Base-by-base conservation (phyloP, 2,888 invertebrate species). In the Hedychridium roseum region DNA sequence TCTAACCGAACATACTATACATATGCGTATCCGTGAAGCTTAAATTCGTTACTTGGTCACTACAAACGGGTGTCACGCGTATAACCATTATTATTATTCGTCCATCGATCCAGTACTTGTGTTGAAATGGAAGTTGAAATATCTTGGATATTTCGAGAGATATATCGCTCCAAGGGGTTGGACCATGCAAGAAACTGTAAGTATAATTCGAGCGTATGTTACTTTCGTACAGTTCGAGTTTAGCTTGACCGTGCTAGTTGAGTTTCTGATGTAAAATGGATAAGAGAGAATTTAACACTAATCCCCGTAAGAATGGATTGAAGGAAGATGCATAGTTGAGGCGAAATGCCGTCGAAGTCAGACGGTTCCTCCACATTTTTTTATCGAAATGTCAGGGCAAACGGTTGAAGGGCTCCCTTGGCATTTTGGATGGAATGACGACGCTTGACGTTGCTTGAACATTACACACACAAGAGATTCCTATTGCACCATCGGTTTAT, bases 341-440 rank as follows among this genome's bases (percentile, higher is more conserved):
- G n/a, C n/a, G n/a, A n/a, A n/a, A n/a, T n/a, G n/a, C n/a, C n/a
- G n/a, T 14, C 12, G 11, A 34, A 18, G 17, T 34, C 34, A 16
- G 20, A 20, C 18, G 35, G 28, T 35, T 26, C 30, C 27, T 31
- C 27, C 28, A 14, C 23, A 37, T 28, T 11, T 40, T 28, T 39
- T 54, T 54, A 41, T 42, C 35, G 45, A 64, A 66, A 66, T 63
- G 64, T 63, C 63, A 63, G 46, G 43, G 46, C 47, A 28, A 36
- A 16, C 2, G 31, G 28, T 23, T 30, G 41, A 56, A 63, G 64
- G 60, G 48, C 41, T 54, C 32, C 44, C 44, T 47, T 64, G 65
- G 59, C 59, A 65, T 65, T 64, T 65, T 56, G 52, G 60, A 57
- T 20, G 44, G 12, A 34, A 14, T 38, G 36, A 38, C 37, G 44